These are phyloP conservation scores for Arge pagana DNA, from an alignment of 2,888 invertebrate genomes.

Conservation along the genomic window DNA sequence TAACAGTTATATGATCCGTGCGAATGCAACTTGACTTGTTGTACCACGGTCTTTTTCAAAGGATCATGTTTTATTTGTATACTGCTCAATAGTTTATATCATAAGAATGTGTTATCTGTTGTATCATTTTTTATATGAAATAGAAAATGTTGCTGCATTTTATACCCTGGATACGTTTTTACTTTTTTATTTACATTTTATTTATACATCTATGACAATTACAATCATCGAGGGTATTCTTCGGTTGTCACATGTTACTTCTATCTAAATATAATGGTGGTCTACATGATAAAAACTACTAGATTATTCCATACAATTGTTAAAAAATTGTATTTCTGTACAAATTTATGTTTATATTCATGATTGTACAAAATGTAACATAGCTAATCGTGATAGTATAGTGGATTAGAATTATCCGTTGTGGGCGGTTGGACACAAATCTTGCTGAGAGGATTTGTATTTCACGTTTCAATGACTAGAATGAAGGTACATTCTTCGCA, in stretches of 20 bases:
- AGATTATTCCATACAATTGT: too few species aligned
- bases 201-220: too few species aligned
- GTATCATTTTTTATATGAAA: conserved; percentile 59
- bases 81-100: conserved; percentile 59
- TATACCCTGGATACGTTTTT: conserved; percentile 30
- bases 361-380: neutral
- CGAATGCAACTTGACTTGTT: conserved; percentile 51
- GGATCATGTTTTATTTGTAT: conserved; percentile 56
- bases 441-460: neutral
- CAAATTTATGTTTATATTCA: conserved; percentile 6
- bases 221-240: too few species aligned
- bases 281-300: too few species aligned
- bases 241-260: too few species aligned
- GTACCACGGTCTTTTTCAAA: conserved; percentile 47
- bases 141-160: conserved; percentile 58
- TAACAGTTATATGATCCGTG: conserved; percentile 27
- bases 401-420: too few species aligned
- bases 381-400: too few species aligned
- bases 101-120: conserved; percentile 58
- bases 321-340: too few species aligned
- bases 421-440: neutral
- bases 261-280: too few species aligned
- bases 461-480: conserved; percentile 61
- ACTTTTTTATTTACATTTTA: neutral
- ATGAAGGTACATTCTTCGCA: conserved; percentile 79